phyloP scores from a whole-genome alignment of 2,797 vertebrate species.

The Acanthornis magna region DNA sequence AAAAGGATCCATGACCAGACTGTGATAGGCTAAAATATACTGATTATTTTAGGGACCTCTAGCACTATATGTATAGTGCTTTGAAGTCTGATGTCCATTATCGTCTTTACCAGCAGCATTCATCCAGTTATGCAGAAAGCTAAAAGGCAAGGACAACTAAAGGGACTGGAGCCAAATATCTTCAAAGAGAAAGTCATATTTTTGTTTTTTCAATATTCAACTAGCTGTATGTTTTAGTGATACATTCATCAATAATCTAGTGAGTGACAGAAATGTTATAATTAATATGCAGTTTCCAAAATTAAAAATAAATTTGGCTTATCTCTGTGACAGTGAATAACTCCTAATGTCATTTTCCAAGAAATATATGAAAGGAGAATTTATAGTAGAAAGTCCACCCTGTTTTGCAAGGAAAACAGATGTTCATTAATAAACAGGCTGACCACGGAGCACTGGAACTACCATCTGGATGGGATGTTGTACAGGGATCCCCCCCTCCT shows the following conservation, averaged over 20 bases:
- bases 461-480: constrained; percentile 19
- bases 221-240: not conserved
- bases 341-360: constrained; percentile 14
- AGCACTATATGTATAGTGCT: not conserved
- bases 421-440: constrained; percentile 65
- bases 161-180: constrained; percentile 14
- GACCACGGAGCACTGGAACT: constrained; percentile 54
- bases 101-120: constrained; percentile 3
- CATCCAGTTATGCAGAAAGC: not conserved
- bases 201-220: not conserved
- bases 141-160: constrained; percentile 16
- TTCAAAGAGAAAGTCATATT: constrained; percentile 10
- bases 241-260: not conserved
- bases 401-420: constrained; percentile 69
- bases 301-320: constrained; percentile 27
- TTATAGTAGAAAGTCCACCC: constrained; percentile 64
- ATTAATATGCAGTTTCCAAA: constrained; percentile 34
- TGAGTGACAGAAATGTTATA: constrained; percentile 19
- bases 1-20: not conserved
- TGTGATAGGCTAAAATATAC: not conserved
- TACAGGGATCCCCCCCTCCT: not conserved
- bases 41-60: not conserved
- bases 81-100: constrained; percentile 5
- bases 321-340: not conserved
- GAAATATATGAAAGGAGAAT: constrained; percentile 68